Conservation (phyloP, 2,113 vertebrate species). For the Pardalotus punctatus region DNA sequence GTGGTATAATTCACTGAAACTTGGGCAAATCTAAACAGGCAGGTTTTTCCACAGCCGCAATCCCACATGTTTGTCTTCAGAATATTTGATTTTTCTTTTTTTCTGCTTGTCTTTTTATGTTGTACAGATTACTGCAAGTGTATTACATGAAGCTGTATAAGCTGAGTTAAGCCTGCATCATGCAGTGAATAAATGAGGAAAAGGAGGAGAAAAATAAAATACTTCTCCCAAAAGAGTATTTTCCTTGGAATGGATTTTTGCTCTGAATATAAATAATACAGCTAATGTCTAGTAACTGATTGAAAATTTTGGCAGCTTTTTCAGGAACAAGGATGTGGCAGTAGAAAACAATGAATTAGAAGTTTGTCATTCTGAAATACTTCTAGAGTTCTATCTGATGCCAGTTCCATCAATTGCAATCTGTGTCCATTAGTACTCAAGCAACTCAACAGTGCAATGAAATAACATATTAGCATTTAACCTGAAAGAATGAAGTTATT, state of each 20-base stretch:
- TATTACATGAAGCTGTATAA: background rate
- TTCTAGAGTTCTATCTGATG: background rate
- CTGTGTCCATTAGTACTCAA: slow-evolving; percentile 39
- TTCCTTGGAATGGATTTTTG: background rate
- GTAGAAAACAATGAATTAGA: background rate
- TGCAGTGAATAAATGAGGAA: background rate
- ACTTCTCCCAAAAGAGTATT: background rate
- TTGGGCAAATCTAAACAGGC: background rate
- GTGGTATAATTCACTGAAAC: background rate
- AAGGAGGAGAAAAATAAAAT: background rate
- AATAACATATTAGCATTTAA: slow-evolving; percentile 74
- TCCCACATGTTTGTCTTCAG: background rate
- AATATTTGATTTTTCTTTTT: background rate
- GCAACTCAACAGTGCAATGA: slow-evolving; percentile 7
- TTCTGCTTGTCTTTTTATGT: background rate
- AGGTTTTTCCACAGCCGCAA: background rate
- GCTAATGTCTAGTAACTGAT: background rate
- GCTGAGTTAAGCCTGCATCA: background rate
- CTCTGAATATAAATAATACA: background rate
- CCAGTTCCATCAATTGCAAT: background rate
- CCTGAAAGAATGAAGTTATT: slow-evolving; percentile 66
- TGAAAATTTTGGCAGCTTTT: background rate
- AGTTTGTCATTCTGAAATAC: background rate
- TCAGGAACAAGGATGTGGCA: background rate
- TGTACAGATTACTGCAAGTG: background rate